Percentiles rank a stretch among this genome's conserved stretches.
Conservation (phyloP, 1,140 invertebrate genomes). For the Bombus breviceps region DNA sequence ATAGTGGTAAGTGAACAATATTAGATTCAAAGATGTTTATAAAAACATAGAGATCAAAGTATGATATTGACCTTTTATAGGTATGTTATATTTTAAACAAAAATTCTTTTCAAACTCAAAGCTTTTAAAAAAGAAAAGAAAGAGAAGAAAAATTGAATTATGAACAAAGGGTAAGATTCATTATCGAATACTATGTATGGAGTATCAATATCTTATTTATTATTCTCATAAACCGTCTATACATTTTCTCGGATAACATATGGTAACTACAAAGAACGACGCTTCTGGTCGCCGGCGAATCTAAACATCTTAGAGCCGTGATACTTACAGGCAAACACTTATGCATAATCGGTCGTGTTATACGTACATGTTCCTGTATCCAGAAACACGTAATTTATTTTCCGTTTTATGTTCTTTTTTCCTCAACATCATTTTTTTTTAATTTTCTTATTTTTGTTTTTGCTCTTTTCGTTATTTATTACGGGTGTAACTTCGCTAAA, state of each 20-base stretch:
- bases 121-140: neutral
- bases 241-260: conserved; percentile 76
- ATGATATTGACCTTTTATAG: too few species aligned
- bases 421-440: neutral
- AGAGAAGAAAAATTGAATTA: conserved; percentile 25
- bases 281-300: conserved; percentile 45
- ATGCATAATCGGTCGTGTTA: conserved; percentile 51
- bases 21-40: neutral
- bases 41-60: neutral
- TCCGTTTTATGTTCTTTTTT: neutral
- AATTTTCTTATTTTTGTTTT: conserved; percentile 3
- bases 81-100: too few species aligned
- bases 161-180: neutral
- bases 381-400: conserved; percentile 10
- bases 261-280: conserved; percentile 66
- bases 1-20: too few species aligned
- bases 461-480: conserved; percentile 5
- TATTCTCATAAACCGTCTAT: conserved; percentile 77
- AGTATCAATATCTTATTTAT: conserved; percentile 79
- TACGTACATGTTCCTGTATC: conserved; percentile 4
- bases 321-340: conserved; percentile 68
- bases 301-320: conserved; percentile 62
- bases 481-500: neutral
- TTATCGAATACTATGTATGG: conserved; percentile 31
- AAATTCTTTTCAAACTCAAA: neutral